Evolutionary conservation across 2,113 vertebrate genomes (phyloP).

Genomic region (Lamprologus speciosus): DNA sequence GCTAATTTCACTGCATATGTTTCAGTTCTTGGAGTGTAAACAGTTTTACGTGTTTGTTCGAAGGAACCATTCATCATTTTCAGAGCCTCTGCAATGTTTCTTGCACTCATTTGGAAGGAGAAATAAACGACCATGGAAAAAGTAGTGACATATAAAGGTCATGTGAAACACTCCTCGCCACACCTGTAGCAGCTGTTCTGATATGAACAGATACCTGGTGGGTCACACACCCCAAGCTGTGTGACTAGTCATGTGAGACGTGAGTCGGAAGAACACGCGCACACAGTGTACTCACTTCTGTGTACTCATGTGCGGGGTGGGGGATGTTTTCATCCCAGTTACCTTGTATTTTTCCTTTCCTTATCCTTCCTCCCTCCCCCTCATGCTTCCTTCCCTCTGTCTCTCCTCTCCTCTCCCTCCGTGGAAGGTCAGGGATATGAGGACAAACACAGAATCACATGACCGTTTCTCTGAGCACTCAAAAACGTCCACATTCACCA

Average conservation of each 20-base stretch:
- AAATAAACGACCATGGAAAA: neutral
- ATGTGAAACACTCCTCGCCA: neutral
- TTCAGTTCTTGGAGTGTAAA: neutral
- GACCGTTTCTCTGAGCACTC: neutral
- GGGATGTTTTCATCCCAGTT: slow-evolving; percentile 17
- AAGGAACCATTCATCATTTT: neutral
- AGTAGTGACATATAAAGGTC: neutral
- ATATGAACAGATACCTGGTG: slow-evolving; percentile 9
- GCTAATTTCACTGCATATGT: neutral
- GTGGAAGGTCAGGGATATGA: slow-evolving; percentile 48
- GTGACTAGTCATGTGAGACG: neutral
- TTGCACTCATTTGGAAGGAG: neutral
- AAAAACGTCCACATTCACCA: neutral
- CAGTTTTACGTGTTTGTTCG: neutral
- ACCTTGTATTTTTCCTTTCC: neutral
- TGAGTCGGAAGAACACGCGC: neutral
- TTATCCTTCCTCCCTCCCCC: neutral
- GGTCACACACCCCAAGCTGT: neutral
- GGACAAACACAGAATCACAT: slow-evolving; percentile 36
- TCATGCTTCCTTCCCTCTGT: neutral
- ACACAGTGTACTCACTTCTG: neutral
- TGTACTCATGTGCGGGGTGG: neutral
- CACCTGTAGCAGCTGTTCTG: slow-evolving; percentile 17
- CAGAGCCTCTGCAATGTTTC: neutral
- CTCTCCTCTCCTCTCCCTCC: neutral